Evolutionary conservation across 2,797 vertebrate genomes (phyloP).

Genomic region (Tachyglossus aculeatus): DNA sequence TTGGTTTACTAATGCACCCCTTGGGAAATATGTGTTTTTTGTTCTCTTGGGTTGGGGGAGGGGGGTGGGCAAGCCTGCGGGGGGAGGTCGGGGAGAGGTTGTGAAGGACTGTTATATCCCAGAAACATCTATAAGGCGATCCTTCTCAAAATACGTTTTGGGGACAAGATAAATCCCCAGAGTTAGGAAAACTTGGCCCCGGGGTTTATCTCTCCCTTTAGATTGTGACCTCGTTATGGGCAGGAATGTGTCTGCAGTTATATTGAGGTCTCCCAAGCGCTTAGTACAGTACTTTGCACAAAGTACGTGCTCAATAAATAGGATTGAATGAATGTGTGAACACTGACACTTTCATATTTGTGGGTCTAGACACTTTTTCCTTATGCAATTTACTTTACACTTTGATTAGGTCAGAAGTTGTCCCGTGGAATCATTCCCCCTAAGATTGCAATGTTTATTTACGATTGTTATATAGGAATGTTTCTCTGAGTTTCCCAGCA

Average conservation of each 20-base stretch:
- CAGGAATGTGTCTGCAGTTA: too few relatives aligned
- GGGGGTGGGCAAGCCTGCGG: constrained; percentile 5
- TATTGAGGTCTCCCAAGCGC: too few relatives aligned
- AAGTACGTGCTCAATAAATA: too few relatives aligned
- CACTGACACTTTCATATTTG: neutral
- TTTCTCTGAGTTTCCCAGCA: accelerated
- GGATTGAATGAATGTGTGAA: too few relatives aligned
- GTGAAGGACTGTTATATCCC: constrained; percentile 9
- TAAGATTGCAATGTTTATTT: too few relatives aligned
- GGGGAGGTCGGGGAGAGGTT: too few relatives aligned
- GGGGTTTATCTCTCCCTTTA: too few relatives aligned
- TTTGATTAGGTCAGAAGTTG: too few relatives aligned
- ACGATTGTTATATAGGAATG: too few relatives aligned
- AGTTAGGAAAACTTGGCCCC: neutral
- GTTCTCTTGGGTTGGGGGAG: neutral
- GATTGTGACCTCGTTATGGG: too few relatives aligned
- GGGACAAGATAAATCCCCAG: neutral
- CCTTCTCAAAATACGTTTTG: neutral
- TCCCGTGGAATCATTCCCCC: neutral
- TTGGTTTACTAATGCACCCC: constrained; percentile 4
- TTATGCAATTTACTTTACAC: neutral
- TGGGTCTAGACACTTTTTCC: neutral
- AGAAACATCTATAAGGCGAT: neutral
- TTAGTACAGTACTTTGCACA: too few relatives aligned
- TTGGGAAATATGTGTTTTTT: constrained; percentile 26